phyloP scores from a whole-genome alignment of 2,888 invertebrate species.

The Fabriciana adippe region DNA sequence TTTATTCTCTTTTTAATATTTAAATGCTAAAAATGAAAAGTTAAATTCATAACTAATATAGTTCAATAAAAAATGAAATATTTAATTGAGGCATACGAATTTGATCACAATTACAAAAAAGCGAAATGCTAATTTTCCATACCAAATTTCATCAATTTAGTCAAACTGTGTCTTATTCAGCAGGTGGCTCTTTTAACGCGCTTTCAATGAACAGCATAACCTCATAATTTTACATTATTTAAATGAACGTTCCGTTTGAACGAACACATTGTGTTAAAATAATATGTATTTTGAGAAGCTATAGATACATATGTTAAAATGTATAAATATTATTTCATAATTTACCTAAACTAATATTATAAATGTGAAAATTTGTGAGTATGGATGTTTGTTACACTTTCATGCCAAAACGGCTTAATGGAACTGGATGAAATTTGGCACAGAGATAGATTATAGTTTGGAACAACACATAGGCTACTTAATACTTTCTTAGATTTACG shows the following conservation, averaged over 20 bases:
- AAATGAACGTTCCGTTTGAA: slow-evolving; percentile 11
- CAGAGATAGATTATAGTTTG: too few relatives aligned
- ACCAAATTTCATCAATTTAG: neutral
- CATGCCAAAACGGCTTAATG: too few relatives aligned
- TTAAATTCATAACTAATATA: too few relatives aligned
- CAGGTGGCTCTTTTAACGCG: slow-evolving; percentile 34
- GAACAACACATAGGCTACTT: too few relatives aligned
- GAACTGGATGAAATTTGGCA: too few relatives aligned
- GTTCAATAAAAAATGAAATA: neutral
- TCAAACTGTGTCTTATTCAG: slow-evolving; percentile 16
- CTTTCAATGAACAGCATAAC: slow-evolving; percentile 29
- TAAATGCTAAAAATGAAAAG: too few relatives aligned
- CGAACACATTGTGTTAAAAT: slow-evolving; percentile 14
- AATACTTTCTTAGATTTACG: too few relatives aligned
- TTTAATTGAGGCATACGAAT: neutral
- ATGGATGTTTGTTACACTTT: too few relatives aligned
- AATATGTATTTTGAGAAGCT: slow-evolving; percentile 18
- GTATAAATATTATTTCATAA: neutral
- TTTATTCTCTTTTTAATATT: too few relatives aligned
- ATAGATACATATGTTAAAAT: neutral
- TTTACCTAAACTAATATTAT: too few relatives aligned
- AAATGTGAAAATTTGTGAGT: too few relatives aligned
- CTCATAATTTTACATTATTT: slow-evolving; percentile 31
- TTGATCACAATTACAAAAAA: neutral
- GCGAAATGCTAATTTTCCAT: slow-evolving; percentile 10